A percentile compares a stretch with the other conserved stretches of the same genome.
phyloP scores from a whole-genome alignment of 2,797 vertebrate species.

The Muscicapa comitata region DNA sequence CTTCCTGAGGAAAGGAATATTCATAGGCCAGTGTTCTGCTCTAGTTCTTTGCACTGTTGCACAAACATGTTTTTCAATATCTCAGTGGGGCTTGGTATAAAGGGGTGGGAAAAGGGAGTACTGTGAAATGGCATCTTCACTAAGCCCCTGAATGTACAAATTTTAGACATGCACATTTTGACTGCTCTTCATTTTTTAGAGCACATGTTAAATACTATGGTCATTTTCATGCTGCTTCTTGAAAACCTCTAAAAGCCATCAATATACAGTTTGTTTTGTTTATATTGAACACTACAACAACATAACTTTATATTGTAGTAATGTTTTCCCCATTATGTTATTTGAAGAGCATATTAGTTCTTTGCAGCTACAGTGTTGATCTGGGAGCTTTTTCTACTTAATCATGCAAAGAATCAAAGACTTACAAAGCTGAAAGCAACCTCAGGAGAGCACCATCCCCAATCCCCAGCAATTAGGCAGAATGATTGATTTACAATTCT shows the following conservation, averaged over 20 bases:
- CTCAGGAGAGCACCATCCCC: neutral
- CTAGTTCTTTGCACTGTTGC: neutral
- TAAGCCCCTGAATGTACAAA: neutral
- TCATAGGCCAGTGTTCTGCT: neutral
- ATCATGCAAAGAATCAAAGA: neutral
- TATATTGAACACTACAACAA: neutral
- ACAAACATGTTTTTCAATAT: neutral
- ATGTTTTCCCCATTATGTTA: neutral
- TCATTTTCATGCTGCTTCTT: neutral
- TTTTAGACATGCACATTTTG: neutral
- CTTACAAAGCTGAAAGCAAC: neutral
- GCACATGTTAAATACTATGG: accelerated
- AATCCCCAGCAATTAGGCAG: neutral
- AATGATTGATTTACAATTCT: neutral
- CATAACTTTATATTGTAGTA: neutral
- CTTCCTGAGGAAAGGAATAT: neutral
- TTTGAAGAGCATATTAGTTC: neutral
- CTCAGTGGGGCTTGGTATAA: accelerated
- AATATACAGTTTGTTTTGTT: neutral
- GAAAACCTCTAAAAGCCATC: neutral
- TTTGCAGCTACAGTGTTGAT: neutral
- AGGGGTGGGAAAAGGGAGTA: neutral
- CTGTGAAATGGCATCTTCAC: neutral
- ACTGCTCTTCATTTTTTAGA: neutral
- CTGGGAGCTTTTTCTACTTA: neutral